These are phyloP conservation scores for Bicyclus anynana DNA, from an alignment of 1,140 invertebrate species.

Conservation along the genomic window DNA sequence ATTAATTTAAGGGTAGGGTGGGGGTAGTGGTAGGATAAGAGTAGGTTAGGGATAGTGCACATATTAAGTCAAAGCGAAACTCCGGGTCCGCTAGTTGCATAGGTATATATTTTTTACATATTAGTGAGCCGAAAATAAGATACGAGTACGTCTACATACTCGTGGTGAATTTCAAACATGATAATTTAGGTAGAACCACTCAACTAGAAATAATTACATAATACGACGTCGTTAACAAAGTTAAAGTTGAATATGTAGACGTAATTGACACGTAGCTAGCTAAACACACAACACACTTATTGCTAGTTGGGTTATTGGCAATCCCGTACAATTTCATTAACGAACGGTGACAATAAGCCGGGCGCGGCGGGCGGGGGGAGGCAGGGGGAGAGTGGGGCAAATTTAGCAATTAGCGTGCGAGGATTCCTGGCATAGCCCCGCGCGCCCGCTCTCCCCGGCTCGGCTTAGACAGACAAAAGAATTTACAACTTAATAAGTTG, in stretches of 20 bases:
- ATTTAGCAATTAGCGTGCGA: constrained; percentile 54
- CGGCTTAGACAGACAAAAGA: constrained; percentile 15
- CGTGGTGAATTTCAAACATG: too few relatives aligned
- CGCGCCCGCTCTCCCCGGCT: background rate
- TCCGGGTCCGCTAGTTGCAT: too few relatives aligned
- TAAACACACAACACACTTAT: background rate
- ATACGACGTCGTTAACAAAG: too few relatives aligned
- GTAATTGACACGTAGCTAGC: background rate
- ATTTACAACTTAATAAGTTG: constrained; percentile 22
- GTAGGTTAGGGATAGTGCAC: too few relatives aligned
- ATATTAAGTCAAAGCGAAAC: too few relatives aligned
- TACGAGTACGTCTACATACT: too few relatives aligned
- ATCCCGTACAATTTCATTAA: constrained; percentile 26
- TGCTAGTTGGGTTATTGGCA: background rate
- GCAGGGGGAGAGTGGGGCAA: constrained; percentile 26
- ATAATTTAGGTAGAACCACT: too few relatives aligned
- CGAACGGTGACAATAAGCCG: constrained; percentile 26
- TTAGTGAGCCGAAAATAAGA: too few relatives aligned
- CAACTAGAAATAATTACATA: too few relatives aligned
- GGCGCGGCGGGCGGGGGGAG: constrained; percentile 4
- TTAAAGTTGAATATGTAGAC: background rate
- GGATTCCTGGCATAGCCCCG: constrained; percentile 16
- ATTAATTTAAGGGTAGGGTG: too few relatives aligned
- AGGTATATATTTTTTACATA: too few relatives aligned
- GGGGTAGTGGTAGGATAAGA: too few relatives aligned